Percentiles rank a stretch among this genome's conserved stretches.
phyloP scores from a whole-genome alignment of 2,888 invertebrate species.

The Ceramica pisi region DNA sequence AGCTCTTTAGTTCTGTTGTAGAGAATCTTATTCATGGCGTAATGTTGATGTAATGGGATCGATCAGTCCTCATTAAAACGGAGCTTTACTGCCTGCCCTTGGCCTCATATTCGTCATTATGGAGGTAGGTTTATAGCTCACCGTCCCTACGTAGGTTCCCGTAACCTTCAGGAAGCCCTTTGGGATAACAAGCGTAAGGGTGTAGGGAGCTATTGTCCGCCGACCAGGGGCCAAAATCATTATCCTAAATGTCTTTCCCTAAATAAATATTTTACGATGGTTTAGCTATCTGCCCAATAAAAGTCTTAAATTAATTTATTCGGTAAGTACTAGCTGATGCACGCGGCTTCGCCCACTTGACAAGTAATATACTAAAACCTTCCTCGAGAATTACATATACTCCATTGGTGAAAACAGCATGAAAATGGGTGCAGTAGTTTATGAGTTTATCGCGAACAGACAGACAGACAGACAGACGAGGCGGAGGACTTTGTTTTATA shows the following conservation, averaged over 20 bases:
- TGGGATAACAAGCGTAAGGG: slow-evolving; percentile 41
- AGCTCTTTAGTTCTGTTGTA: not conserved
- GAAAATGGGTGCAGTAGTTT: too few relatives aligned
- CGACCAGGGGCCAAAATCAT: slow-evolving; percentile 15
- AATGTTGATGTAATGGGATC: not conserved
- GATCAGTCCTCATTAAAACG: slow-evolving; percentile 7
- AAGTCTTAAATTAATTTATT: not conserved
- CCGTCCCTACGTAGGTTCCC: not conserved
- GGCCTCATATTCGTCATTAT: not conserved
- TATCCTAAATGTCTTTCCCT: not conserved
- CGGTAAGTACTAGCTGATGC: too few relatives aligned
- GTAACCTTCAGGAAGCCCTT: slow-evolving; percentile 37
- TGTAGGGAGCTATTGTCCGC: not conserved
- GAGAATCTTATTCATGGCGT: slow-evolving; percentile 23
- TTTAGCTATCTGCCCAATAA: not conserved
- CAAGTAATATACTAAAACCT: too few relatives aligned
- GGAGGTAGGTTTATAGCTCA: not conserved
- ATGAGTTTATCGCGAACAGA: too few relatives aligned
- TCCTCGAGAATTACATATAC: too few relatives aligned
- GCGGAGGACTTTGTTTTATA: too few relatives aligned
- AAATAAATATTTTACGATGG: slow-evolving; percentile 22
- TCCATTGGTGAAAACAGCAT: too few relatives aligned
- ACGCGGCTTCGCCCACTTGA: too few relatives aligned
- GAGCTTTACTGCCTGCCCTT: slow-evolving; percentile 4
- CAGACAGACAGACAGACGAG: too few relatives aligned